Evolutionary conservation across 2,797 vertebrate genomes (phyloP).

Genomic region (Myotis vivesi): DNA sequence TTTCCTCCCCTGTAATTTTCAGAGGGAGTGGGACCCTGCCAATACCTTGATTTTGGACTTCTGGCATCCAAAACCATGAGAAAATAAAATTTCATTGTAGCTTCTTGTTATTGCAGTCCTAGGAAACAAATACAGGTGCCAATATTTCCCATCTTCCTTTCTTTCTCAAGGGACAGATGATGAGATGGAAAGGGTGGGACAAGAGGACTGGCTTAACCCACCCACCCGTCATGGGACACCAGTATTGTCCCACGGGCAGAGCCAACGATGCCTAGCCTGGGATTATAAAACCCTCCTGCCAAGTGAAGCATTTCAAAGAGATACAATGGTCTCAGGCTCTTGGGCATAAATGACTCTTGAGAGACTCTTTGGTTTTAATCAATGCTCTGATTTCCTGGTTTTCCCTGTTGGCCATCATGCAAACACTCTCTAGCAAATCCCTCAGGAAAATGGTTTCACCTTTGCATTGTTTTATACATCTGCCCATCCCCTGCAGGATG

Average conservation of each 20-base stretch:
- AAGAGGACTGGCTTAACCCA: not conserved
- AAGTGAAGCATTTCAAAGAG: not conserved
- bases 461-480: not conserved
- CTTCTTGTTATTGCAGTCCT: not conserved
- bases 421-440: not conserved
- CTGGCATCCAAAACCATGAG: not conserved
- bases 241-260: not conserved
- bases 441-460: not conserved
- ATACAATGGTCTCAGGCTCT: not conserved
- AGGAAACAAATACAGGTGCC: not conserved
- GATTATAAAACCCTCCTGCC: not conserved
- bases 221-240: rapidly evolving
- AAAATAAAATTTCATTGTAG: not conserved
- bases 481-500: not conserved
- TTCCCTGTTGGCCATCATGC: not conserved
- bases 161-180: not conserved
- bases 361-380: not conserved
- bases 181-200: not conserved
- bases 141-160: not conserved
- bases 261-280: rapidly evolving
- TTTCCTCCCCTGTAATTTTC: no score
- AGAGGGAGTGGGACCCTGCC: no score
- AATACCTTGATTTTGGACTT: not conserved
- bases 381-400: not conserved
- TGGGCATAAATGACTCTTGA: not conserved